Evolutionary conservation across 2,888 invertebrate genomes (phyloP), one percentile per base, ranked within the genome.

Genomic region (Apocheima hispidaria): DNA sequence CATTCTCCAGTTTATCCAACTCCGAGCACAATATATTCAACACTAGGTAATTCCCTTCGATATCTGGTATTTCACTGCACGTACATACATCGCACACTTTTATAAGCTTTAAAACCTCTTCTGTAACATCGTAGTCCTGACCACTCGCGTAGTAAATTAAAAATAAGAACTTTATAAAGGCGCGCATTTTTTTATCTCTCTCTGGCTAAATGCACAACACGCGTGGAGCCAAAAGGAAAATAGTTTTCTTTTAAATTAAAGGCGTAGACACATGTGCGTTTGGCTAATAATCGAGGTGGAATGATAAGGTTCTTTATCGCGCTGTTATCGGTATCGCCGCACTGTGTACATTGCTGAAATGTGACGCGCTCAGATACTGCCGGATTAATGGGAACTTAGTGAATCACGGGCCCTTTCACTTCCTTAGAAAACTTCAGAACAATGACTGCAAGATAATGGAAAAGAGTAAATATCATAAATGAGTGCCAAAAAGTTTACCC

Each of bases 1-100:
- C 78, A 73, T 86, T 84, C 55, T 84, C 81, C 35, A 87, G 83
- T 60, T 76, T 83, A 70, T 89, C 82, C 71, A 88, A 72, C 61
- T 90, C 90, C 12, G 91, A 88, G 66, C 92, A 92, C 82, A 89
- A 79, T 65, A 92, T 86, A 74, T 92, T 90, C 40, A 90, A 79
- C 77, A 91, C 90, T 70, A 92, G 77, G 70, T 88, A 82, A 26
- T 85, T 84, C 21, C 86, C 84, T 54, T 90, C 89, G 10, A 85
- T 71, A 68, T 90, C 89, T 1, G 83, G 81, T 66, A 91, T 90
- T 78, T 92, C 92, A 85, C 92, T 90, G 70, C 92, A 92, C 72
- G 90, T 87, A 73, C 92, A 92, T 69, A 85, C 82, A 59, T 86
- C 85, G 80, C 90, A 88, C 60, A 92, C 73, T 70, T 85, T 81